Base-by-base conservation (phyloP, 2,113 vertebrate genomes). In the Coracopsis vasa region DNA sequence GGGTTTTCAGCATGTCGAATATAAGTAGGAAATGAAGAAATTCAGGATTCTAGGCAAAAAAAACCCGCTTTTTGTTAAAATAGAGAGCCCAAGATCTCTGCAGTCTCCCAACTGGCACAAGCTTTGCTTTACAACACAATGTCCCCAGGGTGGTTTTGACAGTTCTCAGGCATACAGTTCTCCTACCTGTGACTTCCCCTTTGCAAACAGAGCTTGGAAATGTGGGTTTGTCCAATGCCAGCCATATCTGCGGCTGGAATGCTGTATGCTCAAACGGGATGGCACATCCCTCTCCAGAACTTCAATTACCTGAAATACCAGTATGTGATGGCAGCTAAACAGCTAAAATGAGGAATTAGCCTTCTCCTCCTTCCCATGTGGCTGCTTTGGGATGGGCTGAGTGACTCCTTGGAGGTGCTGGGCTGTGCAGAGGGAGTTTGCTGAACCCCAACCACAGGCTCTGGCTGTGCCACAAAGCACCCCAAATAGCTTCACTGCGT, bases 211-310 rank as follows among this genome's bases (percentile, higher is more conserved):
- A 28, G 42, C 35, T 71, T n/a, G 56, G 39, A 58, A 35, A 42
- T 0, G 0, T 3, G 42, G 13, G 15, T 47, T 64, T 53, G 71
- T 56, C 37, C 1, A 0, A 18, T 51, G 33, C 13, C 35, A 53
- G 39, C 19, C 56, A 13, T 27, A 7, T 45, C 54, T 74, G 44
- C 50, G 44, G 29, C 39, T 60, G 51, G 45, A 33, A 16, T 21
- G 21, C 41, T 44, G 56, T 2, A 16, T 25, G 35, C 58, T 64
- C 53, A 14, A 7, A 18, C 7, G 6, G 41, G 39, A 20, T 54
- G 33, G 39, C 16, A 48, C 8, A 6, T 54, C 35, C 28, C 27
- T 71, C 45, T 71, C 50, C 74, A 65, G 69, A 65, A 13, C 39
- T 27, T 31, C 12, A 31, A 10, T 19, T 28, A 41, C 37, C 39